Base-by-base conservation (phyloP, 1,140 invertebrate species). In the Drosophila pseudoobscura region DNA sequence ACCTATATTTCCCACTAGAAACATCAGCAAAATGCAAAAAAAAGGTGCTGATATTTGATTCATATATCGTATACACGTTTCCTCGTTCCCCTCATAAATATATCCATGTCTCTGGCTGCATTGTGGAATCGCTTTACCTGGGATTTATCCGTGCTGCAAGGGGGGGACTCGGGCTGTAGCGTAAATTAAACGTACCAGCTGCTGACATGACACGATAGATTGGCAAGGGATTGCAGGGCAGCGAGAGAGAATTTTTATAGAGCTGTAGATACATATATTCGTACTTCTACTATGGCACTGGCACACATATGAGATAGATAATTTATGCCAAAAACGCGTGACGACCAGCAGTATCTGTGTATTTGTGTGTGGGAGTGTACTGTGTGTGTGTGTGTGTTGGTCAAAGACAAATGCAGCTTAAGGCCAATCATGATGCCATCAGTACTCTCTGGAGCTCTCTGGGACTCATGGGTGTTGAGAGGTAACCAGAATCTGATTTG, bases 301-400 rank as follows among this genome's bases (percentile, higher is more conserved):
- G 39, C 53, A 65, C 68, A 80, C 68, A 80, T 69, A 74, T 80
- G 77, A 64, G 64, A 68, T 78, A 59, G 69, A 75, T 82, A 85
- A 82, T 85, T 85, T 87, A 85, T 87, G 83, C 82, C 80, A 57
- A 66, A 87, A 85, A 64, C 78, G 82, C 80, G 82, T 85, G 80
- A 66, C 68, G 46, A 66, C 52, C 62, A 44, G 63, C 53, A 64
- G 22, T 20, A 39, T 69, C 5, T 11, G 5, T 58, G 11, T 49
- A 1, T 26, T 1, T 35, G 1, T 60, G 11, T 29, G 17, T 26
- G 13, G 54, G 52, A 45, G n/a, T 56, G 51, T 35, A 17, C 20
- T 58, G 52, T 50, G 11, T 56, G 51, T 35, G 24, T 29, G 55
- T 63, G 41, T 71, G 45, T 77, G 39, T 66, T 60, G 47, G 63